phyloP scores from a whole-genome alignment of 2,797 vertebrate genomes.

The Oryzias dopingdopingensis region DNA sequence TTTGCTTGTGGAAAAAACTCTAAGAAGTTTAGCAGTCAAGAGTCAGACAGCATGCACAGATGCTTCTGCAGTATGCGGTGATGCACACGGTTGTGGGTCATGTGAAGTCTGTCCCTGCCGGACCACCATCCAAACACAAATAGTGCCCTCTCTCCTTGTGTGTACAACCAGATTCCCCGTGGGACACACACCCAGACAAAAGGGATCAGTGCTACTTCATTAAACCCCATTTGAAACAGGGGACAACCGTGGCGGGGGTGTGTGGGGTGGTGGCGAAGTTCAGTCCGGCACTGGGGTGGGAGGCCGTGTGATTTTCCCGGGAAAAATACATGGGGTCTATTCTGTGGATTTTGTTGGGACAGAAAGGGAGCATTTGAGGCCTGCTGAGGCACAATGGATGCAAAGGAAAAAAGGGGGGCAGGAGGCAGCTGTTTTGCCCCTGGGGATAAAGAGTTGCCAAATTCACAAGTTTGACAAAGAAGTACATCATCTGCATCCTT shows the following conservation, averaged over 20 bases:
- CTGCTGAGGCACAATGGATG: conserved; percentile 40
- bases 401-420: conserved; percentile 9
- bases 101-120: conserved; percentile 53
- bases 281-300: conserved; percentile 33
- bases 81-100: conserved; percentile 45
- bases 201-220: conserved; percentile 76
- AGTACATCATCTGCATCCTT: conserved; percentile 23
- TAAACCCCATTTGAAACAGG: conserved; percentile 64
- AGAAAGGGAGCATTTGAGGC: conserved; percentile 58
- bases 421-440: conserved; percentile 33
- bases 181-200: conserved; percentile 70
- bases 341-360: conserved; percentile 29
- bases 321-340: conserved; percentile 66
- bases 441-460: conserved; percentile 38
- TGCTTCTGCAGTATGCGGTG: conserved; percentile 37
- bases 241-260: conserved; percentile 11
- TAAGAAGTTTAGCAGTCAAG: not conserved
- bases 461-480: conserved; percentile 39
- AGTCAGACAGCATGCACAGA: conserved; percentile 10
- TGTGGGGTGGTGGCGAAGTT: conserved; percentile 6
- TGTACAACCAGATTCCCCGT: conserved; percentile 66
- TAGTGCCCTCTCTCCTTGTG: conserved; percentile 46
- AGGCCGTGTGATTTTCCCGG: conserved; percentile 65
- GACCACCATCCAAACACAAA: conserved; percentile 53
- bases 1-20: conserved; percentile 5